A percentile compares a stretch with the other conserved stretches of the same genome.
Evolutionary conservation across 2,797 vertebrate genomes (phyloP).

Genomic region (Petrocephalus sullivani): DNA sequence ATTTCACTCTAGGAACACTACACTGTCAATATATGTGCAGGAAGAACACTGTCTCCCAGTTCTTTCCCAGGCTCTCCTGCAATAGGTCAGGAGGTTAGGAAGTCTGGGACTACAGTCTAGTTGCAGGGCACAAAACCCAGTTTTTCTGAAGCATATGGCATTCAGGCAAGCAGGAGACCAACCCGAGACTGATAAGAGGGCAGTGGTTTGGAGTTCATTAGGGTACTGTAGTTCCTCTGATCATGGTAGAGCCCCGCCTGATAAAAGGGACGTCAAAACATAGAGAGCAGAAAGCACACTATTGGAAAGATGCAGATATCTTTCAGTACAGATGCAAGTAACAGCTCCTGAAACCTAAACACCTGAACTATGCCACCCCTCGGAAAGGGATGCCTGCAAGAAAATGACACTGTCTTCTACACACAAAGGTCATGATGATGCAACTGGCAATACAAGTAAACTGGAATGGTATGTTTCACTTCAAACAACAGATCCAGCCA

Average conservation of each 20-base stretch:
- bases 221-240: slow-evolving; percentile 88
- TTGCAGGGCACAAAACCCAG: not conserved
- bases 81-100: not conserved
- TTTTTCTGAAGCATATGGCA: not conserved
- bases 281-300: slow-evolving; percentile 22
- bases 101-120: not conserved
- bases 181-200: slow-evolving; percentile 58
- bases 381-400: not conserved
- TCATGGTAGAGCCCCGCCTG: slow-evolving; percentile 89
- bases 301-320: not conserved
- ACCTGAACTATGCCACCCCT: not conserved
- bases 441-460: not conserved
- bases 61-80: not conserved
- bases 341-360: slow-evolving; percentile 1
- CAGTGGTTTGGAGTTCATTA: slow-evolving; percentile 74
- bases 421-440: not conserved
- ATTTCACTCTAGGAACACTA: not conserved
- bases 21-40: not conserved
- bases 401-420: not conserved
- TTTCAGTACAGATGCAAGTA: not conserved
- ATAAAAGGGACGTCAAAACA: slow-evolving; percentile 41
- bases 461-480: not conserved
- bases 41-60: not conserved
- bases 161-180: slow-evolving; percentile 41
- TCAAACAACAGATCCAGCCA: not conserved